Evolutionary conservation across 2,797 vertebrate species (phyloP), one percentile per base, ranked within the genome.

Genomic region (Typhlichthys eigenmanni): DNA sequence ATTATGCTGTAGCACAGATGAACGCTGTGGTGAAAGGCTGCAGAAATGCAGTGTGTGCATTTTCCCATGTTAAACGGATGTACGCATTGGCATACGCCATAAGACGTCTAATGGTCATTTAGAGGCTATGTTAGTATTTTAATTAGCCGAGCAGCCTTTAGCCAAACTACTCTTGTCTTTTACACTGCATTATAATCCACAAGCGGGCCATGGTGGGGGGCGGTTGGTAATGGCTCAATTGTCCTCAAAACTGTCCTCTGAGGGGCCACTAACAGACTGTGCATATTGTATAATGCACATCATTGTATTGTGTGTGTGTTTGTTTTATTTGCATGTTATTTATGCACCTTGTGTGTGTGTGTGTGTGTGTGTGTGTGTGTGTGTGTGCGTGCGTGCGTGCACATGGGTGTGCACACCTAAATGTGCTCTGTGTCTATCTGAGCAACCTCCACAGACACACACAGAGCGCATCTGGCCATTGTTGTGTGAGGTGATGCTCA

Each of bases 101-200:
- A 81, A 73, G 66, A 70, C 81, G 83, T 67, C 64, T 82, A 73
- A 85, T 77, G 75, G 78, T 85, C 76, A 80, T 87, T 87, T 87
- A 72, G 73, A 83, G 69, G 82, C 80, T 75, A 62, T 47, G 68
- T 80, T 78, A 78, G 76, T 78, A 79, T 86, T 87, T 86, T 89
- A 90, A 88, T 90, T 88, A 88, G 79, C 78, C 83, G 76, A 72
- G 85, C 88, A 85, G 80, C 78, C 76, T 86, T 85, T 74, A 76
- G 78, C 68, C 68, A 79, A 74, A 80, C 72, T 72, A 66, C 76
- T 67, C 71, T 78, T 74, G 78, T 83, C 68, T 75, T 83, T 84
- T 75, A 69, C 63, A 64, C 66, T 80, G 66, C 58, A 76, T 74
- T 72, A 71, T 5, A 72, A 62, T 62, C 71, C 67, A 65, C 66